Percentiles rank a stretch among this genome's conserved stretches.
Evolutionary conservation across 2,888 invertebrate species (phyloP).

Genomic region (Hirtodrosophila histrioides): DNA sequence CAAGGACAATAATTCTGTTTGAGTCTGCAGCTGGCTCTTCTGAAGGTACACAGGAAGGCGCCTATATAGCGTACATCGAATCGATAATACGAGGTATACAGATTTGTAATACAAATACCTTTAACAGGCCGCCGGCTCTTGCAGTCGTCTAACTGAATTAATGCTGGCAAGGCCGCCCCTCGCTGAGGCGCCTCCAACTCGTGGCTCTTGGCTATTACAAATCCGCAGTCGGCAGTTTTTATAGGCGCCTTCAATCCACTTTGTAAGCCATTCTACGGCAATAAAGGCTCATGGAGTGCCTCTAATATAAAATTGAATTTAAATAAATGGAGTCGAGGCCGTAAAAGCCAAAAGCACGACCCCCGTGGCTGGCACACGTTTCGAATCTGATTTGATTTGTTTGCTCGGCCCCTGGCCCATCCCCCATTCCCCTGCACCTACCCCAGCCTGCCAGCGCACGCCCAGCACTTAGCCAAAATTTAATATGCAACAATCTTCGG

Average conservation of each 20-base stretch:
- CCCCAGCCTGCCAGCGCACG: slow-evolving; percentile 25
- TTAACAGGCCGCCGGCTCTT: slow-evolving; percentile 5
- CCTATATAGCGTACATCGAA: no score
- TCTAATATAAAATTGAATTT: slow-evolving; percentile 80
- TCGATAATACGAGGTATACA: slow-evolving; percentile 13
- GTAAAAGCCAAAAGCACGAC: slow-evolving; percentile 56
- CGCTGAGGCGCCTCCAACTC: not conserved
- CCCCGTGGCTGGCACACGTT: slow-evolving; percentile 49
- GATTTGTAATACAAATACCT: slow-evolving; percentile 10
- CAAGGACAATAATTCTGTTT: no score
- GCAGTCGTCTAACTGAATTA: slow-evolving; percentile 29
- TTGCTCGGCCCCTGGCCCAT: slow-evolving; percentile 25
- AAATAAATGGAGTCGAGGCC: slow-evolving; percentile 75
- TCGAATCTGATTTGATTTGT: slow-evolving; percentile 74
- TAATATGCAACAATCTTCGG: slow-evolving; percentile 79
- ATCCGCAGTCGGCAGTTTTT: slow-evolving; percentile 33
- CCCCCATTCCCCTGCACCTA: not conserved
- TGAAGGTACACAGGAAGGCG: no score
- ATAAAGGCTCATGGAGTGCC: slow-evolving; percentile 71
- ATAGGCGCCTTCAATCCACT: slow-evolving; percentile 69
- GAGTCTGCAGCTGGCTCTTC: no score
- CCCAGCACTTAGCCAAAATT: slow-evolving; percentile 71
- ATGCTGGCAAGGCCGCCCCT: slow-evolving; percentile 17
- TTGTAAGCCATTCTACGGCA: slow-evolving; percentile 71
- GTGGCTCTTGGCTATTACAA: slow-evolving; percentile 7